Evolutionary conservation across 2,888 invertebrate species (phyloP).

Genomic region (Dorcus parallelipipedus): DNA sequence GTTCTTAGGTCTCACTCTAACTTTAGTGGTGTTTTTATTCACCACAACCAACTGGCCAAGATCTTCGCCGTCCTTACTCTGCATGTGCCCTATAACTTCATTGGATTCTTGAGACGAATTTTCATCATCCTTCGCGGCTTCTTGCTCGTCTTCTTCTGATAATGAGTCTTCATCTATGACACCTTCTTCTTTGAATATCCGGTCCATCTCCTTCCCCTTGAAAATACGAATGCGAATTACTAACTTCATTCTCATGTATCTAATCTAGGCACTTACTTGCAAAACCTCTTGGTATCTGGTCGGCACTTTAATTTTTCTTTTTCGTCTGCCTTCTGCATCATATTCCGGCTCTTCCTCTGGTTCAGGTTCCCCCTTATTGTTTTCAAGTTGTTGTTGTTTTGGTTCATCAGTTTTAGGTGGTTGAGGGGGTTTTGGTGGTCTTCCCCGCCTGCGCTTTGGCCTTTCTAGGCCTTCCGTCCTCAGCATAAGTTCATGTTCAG

Average conservation of each 20-base stretch:
- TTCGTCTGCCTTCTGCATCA: constrained; percentile 55
- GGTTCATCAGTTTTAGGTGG: constrained; percentile 26
- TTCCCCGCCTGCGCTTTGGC: constrained; percentile 66
- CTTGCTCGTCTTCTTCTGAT: constrained; percentile 46
- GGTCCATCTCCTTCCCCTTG: constrained; percentile 71
- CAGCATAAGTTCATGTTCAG: constrained; percentile 62
- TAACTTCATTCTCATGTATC: neutral
- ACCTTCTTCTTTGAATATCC: constrained; percentile 69
- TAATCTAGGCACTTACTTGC: constrained; percentile 51
- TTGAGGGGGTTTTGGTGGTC: constrained; percentile 59
- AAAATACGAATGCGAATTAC: constrained; percentile 12
- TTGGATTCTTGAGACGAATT: constrained; percentile 14
- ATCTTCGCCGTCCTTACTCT: constrained; percentile 57
- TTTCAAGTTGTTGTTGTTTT: constrained; percentile 4
- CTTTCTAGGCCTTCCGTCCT: constrained; percentile 63
- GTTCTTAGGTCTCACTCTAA: constrained; percentile 20
- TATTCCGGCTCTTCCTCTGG: constrained; percentile 35
- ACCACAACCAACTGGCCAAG: constrained; percentile 62
- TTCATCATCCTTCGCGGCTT: constrained; percentile 27
- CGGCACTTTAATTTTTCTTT: constrained; percentile 64
- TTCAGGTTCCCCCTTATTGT: constrained; percentile 27
- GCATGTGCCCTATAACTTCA: constrained; percentile 66
- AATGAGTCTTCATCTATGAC: constrained; percentile 62
- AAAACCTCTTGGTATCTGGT: constrained; percentile 58
- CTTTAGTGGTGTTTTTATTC: constrained; percentile 43